A percentile compares a stretch with the other conserved stretches of the same genome.
These are phyloP conservation scores for Urocyon cinereoargenteus DNA, from an alignment of 2,797 vertebrate species.

Conservation along the genomic window DNA sequence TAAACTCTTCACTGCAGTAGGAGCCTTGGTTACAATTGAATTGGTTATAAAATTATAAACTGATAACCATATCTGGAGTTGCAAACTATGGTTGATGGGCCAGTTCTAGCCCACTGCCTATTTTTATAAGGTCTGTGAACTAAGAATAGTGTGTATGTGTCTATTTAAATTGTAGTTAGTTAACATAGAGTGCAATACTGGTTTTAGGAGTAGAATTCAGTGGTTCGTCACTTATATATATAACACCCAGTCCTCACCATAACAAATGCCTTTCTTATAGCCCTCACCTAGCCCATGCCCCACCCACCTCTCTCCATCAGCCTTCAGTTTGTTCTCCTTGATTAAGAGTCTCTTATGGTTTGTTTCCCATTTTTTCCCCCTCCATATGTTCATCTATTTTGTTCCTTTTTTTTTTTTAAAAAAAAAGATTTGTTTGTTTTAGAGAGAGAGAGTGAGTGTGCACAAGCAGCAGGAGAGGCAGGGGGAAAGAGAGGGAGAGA, in stretches of 20 bases:
- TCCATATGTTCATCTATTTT: neutral
- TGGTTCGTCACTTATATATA: neutral
- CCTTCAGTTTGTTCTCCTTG: neutral
- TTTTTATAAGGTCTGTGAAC: neutral
- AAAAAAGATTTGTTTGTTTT: neutral
- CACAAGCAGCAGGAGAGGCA: neutral
- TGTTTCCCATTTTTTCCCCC: neutral
- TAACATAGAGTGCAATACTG: neutral
- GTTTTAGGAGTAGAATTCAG: neutral
- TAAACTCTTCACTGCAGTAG: slow-evolving; percentile 6
- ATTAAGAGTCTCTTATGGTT: neutral
- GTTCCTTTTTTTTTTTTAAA: neutral
- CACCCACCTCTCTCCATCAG: neutral
- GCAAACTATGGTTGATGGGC: neutral
- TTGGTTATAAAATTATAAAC: slow-evolving; percentile 28
- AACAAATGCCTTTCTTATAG: neutral
- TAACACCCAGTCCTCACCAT: neutral
- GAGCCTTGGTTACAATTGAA: neutral
- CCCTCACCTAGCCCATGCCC: neutral
- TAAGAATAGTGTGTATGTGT: neutral
- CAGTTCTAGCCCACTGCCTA: neutral
- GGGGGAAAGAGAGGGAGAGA: neutral
- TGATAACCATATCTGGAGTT: neutral
- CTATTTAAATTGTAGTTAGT: neutral
- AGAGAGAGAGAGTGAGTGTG: neutral